Conservation (phyloP, 1,140 invertebrate genomes). For the Tetranychus cinnabarinus region DNA sequence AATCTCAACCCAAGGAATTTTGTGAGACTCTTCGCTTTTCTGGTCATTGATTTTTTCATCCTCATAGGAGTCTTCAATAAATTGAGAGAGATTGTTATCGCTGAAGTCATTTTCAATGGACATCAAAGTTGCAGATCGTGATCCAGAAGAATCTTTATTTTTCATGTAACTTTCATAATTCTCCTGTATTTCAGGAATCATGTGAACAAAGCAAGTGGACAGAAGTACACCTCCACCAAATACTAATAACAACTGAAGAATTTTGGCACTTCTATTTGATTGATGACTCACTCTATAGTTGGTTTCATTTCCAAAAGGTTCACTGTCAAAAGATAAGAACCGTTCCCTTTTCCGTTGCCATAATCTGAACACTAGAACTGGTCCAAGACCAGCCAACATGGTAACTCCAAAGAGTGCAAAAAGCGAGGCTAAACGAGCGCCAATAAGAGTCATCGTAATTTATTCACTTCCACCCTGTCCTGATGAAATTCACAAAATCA, state of each 20-base stretch:
- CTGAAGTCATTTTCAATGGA: no score
- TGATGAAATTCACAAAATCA: no score
- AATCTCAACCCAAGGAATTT: conserved; percentile 40
- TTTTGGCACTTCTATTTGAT: background rate
- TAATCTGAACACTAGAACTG: background rate
- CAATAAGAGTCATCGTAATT: background rate
- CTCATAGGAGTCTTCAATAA: background rate
- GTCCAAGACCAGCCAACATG: background rate
- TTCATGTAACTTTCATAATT: conserved; percentile 2
- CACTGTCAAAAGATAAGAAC: no score
- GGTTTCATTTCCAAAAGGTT: no score
- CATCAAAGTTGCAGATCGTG: background rate
- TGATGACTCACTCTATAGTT: background rate
- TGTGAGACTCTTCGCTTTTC: background rate
- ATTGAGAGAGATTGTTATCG: background rate
- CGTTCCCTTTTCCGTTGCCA: background rate
- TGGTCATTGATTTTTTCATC: background rate
- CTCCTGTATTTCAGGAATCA: conserved; percentile 57
- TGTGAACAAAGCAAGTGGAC: conserved; percentile 54
- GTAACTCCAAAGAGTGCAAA: background rate
- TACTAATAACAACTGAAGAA: conserved; percentile 33
- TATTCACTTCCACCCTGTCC: no score
- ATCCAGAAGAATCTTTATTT: background rate
- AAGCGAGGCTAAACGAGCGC: background rate
- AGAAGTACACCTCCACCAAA: conserved; percentile 63